These are phyloP conservation scores for Ciconia maguari DNA, from an alignment of 2,113 vertebrate genomes.

Conservation along the genomic window DNA sequence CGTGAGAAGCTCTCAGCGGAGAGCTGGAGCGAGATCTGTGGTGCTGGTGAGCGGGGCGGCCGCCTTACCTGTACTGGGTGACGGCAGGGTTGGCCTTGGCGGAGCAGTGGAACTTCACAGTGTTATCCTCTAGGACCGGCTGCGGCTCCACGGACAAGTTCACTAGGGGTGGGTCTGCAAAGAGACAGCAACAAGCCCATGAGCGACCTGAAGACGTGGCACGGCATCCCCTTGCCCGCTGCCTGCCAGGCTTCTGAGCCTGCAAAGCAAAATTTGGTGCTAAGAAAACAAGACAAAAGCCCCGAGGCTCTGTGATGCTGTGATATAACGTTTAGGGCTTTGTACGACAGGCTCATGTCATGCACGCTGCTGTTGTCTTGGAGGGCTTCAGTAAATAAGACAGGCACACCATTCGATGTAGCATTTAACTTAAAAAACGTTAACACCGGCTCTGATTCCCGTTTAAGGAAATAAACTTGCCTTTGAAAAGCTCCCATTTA, in stretches of 20 bases:
- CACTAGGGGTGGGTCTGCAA: conserved; percentile 91
- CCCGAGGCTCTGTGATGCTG: not conserved
- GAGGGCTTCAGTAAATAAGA: not conserved
- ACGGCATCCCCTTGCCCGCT: not conserved
- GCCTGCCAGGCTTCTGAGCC: not conserved
- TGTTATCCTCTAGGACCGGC: conserved; percentile 91
- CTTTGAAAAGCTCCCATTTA: conserved; percentile 47
- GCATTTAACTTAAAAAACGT: not conserved
- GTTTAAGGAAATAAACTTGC: not conserved
- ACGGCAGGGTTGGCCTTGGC: conserved; percentile 97
- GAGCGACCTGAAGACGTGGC: fast-evolving
- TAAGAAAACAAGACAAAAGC: not conserved
- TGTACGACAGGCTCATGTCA: not conserved
- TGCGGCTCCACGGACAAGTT: conserved; percentile 96
- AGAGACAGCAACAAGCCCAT: not conserved
- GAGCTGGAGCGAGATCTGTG: fast-evolving
- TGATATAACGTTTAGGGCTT: not conserved
- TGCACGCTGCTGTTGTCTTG: fast-evolving
- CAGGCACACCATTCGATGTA: not conserved
- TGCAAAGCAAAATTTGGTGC: fast-evolving
- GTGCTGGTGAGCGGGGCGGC: fast-evolving
- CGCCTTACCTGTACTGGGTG: conserved; percentile 90
- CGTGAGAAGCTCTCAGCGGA: fast-evolving
- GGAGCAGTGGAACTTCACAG: conserved; percentile 93
- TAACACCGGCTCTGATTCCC: not conserved